These are phyloP conservation scores for Cladorhizidae sp. DNA, from an alignment of 37 sponge, comb jelly and placozoan genomes.

Conservation along the genomic window DNA sequence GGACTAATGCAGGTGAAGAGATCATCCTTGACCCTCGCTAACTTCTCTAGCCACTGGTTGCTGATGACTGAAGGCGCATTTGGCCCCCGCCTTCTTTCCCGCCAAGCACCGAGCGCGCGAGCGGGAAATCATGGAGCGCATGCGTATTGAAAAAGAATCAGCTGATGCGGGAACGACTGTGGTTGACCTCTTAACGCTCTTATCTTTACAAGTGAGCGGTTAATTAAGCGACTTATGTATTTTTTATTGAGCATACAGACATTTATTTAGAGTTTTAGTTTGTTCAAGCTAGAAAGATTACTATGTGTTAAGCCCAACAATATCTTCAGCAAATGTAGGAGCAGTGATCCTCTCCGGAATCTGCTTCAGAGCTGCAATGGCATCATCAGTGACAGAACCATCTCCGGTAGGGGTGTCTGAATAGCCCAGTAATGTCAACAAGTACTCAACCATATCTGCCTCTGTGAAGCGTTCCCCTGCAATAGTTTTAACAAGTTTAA, in stretches of 20 bases:
- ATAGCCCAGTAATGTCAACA: constrained; percentile 84
- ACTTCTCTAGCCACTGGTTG: too few relatives aligned
- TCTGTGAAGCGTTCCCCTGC: constrained; percentile 95
- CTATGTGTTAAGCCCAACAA: constrained; percentile 67
- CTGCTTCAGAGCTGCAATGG: constrained; percentile 34
- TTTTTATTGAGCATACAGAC: too few relatives aligned
- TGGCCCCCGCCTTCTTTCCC: constrained; percentile 33
- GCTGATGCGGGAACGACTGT: too few relatives aligned
- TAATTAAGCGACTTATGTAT: too few relatives aligned
- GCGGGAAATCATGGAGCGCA: background rate
- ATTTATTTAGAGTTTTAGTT: too few relatives aligned
- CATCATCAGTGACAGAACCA: constrained; percentile 32
- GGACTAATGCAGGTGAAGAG: too few relatives aligned
- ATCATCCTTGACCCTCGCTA: too few relatives aligned
- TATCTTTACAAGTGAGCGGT: too few relatives aligned
- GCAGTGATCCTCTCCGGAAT: constrained; percentile 74
- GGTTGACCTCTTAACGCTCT: too few relatives aligned
- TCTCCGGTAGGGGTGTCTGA: constrained; percentile 65
- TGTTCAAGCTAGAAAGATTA: background rate
- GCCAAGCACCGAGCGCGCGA: background rate
- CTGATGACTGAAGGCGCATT: too few relatives aligned
- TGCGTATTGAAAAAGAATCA: constrained; percentile 1
- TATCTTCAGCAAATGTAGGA: constrained; percentile 68
- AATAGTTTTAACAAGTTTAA: too few relatives aligned
- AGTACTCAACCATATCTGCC: constrained; percentile 85